Percentiles rank a stretch among this genome's conserved stretches.
Evolutionary conservation across 2,113 vertebrate species (phyloP).

Genomic region (Clarias macrocephalus): DNA sequence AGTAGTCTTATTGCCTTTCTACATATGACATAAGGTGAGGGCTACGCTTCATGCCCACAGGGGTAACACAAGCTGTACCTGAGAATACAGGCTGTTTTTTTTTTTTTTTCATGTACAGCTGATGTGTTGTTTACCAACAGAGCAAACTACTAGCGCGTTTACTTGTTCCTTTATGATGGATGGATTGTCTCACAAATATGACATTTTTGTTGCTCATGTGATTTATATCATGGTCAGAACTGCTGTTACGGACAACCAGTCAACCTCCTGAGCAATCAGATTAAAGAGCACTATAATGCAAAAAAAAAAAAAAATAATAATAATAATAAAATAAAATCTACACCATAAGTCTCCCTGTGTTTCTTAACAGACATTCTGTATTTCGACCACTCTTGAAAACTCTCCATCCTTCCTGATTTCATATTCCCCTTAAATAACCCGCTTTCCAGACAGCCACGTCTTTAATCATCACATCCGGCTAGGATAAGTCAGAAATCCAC

Average conservation of each 20-base stretch:
- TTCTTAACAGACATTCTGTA: not conserved
- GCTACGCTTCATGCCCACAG: no score
- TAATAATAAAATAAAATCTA: not conserved
- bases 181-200: not conserved
- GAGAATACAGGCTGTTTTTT: not conserved
- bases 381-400: not conserved
- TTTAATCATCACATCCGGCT: constrained; percentile 10
- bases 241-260: not conserved
- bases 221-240: not conserved
- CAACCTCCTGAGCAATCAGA: not conserved
- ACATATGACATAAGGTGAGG: no score
- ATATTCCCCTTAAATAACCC: not conserved
- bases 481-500: not conserved
- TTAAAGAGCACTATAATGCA: not conserved
- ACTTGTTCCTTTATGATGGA: not conserved
- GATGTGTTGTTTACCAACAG: not conserved
- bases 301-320: not conserved
- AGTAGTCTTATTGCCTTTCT: no score
- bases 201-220: not conserved
- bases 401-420: not conserved
- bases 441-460: not conserved
- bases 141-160: not conserved
- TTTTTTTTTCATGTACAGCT: not conserved
- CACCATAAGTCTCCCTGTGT: not conserved
- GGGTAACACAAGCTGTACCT: not conserved